Percentiles rank a stretch among this genome's conserved stretches.
phyloP scores from a whole-genome alignment of 2,888 invertebrate species.

The Acrobasis suavella region DNA sequence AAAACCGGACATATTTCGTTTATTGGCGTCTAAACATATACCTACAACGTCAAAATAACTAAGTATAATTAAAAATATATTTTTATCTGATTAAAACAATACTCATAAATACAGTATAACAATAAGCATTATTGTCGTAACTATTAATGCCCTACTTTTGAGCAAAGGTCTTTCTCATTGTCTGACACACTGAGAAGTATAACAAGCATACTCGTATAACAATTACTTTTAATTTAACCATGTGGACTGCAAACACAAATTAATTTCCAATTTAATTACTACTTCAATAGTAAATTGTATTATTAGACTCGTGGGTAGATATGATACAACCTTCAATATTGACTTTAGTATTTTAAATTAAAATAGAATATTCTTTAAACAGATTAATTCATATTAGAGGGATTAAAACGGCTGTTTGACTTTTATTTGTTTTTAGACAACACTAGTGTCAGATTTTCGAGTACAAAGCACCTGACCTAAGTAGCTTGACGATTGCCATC shows the following conservation, averaged over 20 bases:
- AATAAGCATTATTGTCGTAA: background rate
- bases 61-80: background rate
- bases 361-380: too few relatives aligned
- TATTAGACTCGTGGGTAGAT: background rate
- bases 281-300: background rate
- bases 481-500: too few relatives aligned
- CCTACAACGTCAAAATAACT: too few relatives aligned
- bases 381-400: too few relatives aligned
- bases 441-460: too few relatives aligned
- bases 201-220: background rate
- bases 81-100: background rate
- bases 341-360: too few relatives aligned
- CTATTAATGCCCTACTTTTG: constrained; percentile 16
- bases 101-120: background rate
- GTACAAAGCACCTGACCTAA: too few relatives aligned
- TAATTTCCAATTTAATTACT: background rate
- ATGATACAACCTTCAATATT: too few relatives aligned
- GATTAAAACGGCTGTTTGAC: too few relatives aligned
- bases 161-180: constrained; percentile 22
- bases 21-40: too few relatives aligned
- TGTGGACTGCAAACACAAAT: background rate
- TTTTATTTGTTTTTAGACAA: too few relatives aligned
- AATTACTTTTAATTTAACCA: constrained; percentile 2
- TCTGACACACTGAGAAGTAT: constrained; percentile 17
- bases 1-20: too few relatives aligned